Base-by-base conservation (phyloP, 2,113 vertebrate genomes). In the Chlamydotis undulata region DNA sequence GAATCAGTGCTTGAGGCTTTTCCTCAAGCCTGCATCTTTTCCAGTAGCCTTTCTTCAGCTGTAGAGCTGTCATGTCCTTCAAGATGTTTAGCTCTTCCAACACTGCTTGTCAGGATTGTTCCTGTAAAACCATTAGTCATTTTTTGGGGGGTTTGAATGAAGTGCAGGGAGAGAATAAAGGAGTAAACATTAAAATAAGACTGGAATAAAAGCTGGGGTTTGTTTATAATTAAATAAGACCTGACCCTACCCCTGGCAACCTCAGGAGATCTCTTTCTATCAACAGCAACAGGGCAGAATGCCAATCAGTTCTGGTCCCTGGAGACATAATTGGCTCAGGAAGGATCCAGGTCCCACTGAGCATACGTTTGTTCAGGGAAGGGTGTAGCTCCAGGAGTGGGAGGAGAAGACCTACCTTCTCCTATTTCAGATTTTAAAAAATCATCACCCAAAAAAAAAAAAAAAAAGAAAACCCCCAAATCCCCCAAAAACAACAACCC, bases 11-110 rank as follows among this genome's bases (percentile, higher is more conserved):
- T 50, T 2, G 0, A 81, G 47, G 6, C 2, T 88, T 50, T 79
- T 47, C 18, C 50, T 21, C 1, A 1, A 24, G 10, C 33, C 22
- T 31, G 3, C 0, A 0, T 10, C 12, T 47, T 77, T 86, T 64
- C 59, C 79, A 68, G 57, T 55, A 76, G 59, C 16, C 4, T 80
- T 52, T 59, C 61, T 79, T 41, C 55, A 63, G 10, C 69, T 74
- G 23, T n/a, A 78, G 19, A 67, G 5, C 25, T 75, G 35, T 79
- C 73, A 52, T 81, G 41, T 71, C 47, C 56, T 82, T 69, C 41
- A 84, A 67, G 22, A 4, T n/a, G 13, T 79, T 89, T 41, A 84
- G n/a, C 28, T 43, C 63, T 94, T 85, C 65, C 39, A 21, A 7
- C 3, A 0, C 45, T 69, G 43, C 28, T 73, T 47, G 45, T 85